Percentiles rank a stretch among this genome's conserved stretches.
Evolutionary conservation across 2,797 vertebrate species (phyloP).

Genomic region (Myotis vivesi): DNA sequence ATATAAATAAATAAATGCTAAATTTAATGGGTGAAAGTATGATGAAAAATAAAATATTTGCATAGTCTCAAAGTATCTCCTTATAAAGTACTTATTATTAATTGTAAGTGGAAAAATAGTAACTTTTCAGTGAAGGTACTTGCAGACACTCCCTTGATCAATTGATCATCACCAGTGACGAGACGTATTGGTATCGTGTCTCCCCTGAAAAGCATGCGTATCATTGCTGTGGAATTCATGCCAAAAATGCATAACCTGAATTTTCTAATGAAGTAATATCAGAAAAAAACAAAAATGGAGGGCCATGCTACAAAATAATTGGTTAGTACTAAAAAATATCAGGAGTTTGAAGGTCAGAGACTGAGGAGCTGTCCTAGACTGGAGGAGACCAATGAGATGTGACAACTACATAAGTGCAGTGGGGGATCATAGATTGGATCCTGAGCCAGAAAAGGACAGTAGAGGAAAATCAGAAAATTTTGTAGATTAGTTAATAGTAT

Average conservation of each 20-base stretch:
- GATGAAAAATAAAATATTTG: not conserved
- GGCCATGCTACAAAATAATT: not conserved
- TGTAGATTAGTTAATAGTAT: not conserved
- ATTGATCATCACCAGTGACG: not conserved
- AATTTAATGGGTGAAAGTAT: not conserved
- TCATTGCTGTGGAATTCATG: not conserved
- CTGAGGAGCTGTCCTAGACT: not conserved
- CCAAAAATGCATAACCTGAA: not conserved
- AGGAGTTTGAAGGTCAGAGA: not conserved
- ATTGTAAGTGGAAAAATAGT: not conserved
- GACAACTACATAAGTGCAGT: not conserved
- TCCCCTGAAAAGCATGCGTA: not conserved
- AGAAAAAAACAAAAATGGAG: not conserved
- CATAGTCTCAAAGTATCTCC: not conserved
- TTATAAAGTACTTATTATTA: not conserved
- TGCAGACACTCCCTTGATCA: not conserved
- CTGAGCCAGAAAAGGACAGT: not conserved
- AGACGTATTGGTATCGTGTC: not conserved
- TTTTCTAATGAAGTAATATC: slow-evolving; percentile 1
- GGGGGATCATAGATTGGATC: not conserved
- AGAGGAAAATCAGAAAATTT: not conserved
- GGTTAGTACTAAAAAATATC: not conserved
- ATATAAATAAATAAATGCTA: not conserved
- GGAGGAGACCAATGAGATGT: not conserved
- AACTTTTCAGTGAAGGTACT: not conserved